phyloP scores from a whole-genome alignment of 2,113 vertebrate genomes.

The Limanda limanda region DNA sequence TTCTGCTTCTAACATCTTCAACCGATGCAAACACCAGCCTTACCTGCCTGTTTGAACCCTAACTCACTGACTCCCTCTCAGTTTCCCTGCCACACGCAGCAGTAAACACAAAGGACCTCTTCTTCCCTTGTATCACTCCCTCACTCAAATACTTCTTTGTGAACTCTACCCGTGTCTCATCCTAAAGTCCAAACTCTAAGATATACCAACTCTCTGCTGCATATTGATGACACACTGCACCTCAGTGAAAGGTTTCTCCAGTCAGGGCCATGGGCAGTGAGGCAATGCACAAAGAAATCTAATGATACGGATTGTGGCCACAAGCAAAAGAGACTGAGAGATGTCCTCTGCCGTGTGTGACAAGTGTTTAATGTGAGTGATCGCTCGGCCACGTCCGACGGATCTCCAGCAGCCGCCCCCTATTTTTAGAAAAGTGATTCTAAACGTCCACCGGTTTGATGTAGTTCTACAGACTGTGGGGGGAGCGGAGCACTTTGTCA shows the following conservation, averaged over 20 bases:
- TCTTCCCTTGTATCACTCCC: no score
- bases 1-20: no score
- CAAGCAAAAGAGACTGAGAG: constrained; percentile 37
- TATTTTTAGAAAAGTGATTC: constrained; percentile 70
- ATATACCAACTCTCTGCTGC: background rate
- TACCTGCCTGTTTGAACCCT: no score
- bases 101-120: no score
- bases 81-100: no score
- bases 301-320: constrained; percentile 6
- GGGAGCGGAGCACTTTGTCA: constrained; percentile 56
- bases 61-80: no score
- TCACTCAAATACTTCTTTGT: no score
- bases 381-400: constrained; percentile 45
- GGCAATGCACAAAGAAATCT: constrained; percentile 15
- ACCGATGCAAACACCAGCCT: no score
- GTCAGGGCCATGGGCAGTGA: background rate
- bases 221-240: background rate
- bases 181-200: no score
- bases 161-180: no score
- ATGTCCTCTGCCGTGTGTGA: constrained; percentile 44
- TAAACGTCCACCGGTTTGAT: constrained; percentile 64
- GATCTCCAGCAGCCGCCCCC: constrained; percentile 38
- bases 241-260: constrained; percentile 18
- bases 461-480: constrained; percentile 53
- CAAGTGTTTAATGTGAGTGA: constrained; percentile 67